These are phyloP conservation scores for Calypte anna DNA, from an alignment of 2,113 vertebrate species.

Conservation along the genomic window DNA sequence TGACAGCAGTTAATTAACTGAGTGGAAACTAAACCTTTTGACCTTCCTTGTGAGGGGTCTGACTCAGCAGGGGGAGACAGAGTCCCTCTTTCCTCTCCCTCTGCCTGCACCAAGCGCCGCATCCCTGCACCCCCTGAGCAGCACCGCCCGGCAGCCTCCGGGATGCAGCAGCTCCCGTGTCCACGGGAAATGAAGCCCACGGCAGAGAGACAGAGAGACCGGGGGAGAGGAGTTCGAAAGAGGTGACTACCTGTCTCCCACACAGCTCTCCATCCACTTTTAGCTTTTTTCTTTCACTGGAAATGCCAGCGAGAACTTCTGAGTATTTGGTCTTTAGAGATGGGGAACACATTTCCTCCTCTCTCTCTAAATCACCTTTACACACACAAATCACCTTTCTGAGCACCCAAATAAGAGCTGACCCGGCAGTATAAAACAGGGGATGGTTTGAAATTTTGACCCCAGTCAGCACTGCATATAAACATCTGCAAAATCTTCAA, in stretches of 20 bases:
- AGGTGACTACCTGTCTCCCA: not conserved
- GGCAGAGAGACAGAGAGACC: rapidly evolving
- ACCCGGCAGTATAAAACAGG: not conserved
- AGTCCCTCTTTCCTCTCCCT: not conserved
- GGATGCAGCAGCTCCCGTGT: rapidly evolving
- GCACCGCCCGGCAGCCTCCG: too few relatives aligned
- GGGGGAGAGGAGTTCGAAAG: not conserved
- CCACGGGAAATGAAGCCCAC: not conserved
- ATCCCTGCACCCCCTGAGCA: not conserved
- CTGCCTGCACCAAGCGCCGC: not conserved
- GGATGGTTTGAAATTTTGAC: not conserved
- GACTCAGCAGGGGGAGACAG: constrained; percentile 58
- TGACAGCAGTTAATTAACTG: constrained; percentile 44
- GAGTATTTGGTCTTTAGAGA: not conserved
- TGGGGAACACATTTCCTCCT: not conserved
- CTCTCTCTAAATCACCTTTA: not conserved
- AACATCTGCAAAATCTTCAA: not conserved
- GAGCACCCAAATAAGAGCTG: not conserved
- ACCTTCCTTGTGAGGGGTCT: not conserved
- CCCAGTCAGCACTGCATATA: not conserved
- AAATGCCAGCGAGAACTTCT: not conserved
- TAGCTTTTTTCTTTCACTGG: not conserved
- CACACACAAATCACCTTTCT: not conserved
- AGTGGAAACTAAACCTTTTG: constrained; percentile 19
- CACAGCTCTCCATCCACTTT: not conserved